Percentiles rank a stretch among this genome's conserved stretches.
Conservation (phyloP, 2,888 invertebrate genomes). For the Alviniconcha strummeri region DNA sequence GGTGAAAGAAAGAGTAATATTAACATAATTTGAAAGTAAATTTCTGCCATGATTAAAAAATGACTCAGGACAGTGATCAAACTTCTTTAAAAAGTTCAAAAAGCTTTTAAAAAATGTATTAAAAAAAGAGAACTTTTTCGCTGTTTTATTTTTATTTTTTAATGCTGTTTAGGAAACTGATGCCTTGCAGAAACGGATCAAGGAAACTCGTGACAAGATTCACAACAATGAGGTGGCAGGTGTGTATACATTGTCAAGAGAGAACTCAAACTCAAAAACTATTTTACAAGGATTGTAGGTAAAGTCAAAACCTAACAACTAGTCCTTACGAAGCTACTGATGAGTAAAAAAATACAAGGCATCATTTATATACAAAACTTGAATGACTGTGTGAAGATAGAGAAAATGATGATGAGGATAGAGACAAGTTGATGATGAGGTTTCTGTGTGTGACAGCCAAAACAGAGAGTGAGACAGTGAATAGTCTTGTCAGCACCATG, state of each 20-base stretch:
- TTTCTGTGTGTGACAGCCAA: not conserved
- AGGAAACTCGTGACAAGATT: conserved; percentile 11
- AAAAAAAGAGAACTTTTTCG: not conserved
- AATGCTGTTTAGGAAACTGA: not conserved
- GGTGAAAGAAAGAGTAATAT: not conserved
- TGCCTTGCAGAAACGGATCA: conserved; percentile 15
- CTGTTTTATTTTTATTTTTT: not conserved
- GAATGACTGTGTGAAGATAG: not conserved
- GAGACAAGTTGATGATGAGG: too few species aligned
- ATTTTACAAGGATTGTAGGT: too few species aligned
- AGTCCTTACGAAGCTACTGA: too few species aligned
- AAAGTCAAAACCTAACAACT: too few species aligned
- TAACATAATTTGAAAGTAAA: too few species aligned
- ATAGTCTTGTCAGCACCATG: not conserved
- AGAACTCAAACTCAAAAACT: too few species aligned
- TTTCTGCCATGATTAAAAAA: too few species aligned
- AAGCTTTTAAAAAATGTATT: too few species aligned
- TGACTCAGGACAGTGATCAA: too few species aligned
- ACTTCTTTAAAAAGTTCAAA: too few species aligned
- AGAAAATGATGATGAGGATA: not conserved
- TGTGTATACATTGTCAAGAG: not conserved
- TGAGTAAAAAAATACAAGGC: too few species aligned
- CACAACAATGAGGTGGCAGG: not conserved
- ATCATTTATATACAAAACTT: not conserved
- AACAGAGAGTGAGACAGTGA: conserved; percentile 8